A percentile compares a stretch with the other conserved stretches of the same genome.
These are phyloP conservation scores for Strigops habroptila DNA, from an alignment of 2,113 vertebrate species.

Conservation along the genomic window DNA sequence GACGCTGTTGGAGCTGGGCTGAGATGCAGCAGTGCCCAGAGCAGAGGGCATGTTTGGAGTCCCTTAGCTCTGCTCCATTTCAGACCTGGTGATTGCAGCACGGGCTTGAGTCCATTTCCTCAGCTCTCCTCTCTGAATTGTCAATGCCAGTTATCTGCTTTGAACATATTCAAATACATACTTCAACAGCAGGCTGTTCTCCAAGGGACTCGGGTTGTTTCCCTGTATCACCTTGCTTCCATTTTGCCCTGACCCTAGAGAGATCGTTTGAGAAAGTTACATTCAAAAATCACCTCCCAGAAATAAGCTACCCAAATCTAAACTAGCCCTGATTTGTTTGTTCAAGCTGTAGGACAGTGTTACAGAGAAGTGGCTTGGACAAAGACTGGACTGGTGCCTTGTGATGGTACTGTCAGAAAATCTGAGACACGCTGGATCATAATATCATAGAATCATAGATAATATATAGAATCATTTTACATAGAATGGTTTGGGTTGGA, in stretches of 20 bases:
- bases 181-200: background rate
- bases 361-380: background rate
- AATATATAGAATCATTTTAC: background rate
- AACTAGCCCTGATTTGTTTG: background rate
- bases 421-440: background rate
- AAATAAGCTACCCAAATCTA: background rate
- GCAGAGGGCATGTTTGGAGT: background rate
- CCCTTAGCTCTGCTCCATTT: background rate
- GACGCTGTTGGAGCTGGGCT: fast-evolving
- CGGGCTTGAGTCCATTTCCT: background rate
- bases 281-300: background rate
- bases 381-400: background rate
- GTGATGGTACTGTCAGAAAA: background rate
- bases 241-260: background rate
- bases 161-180: background rate
- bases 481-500: background rate
- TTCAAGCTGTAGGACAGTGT: background rate
- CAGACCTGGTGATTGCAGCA: background rate
- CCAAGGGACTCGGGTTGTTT: background rate
- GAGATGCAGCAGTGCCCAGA: background rate
- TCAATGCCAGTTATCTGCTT: background rate
- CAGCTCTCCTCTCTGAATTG: background rate
- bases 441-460: background rate
- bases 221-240: background rate
- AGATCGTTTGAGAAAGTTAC: background rate